A percentile compares a stretch with the other conserved stretches of the same genome.
These are phyloP conservation scores for Eumerus sabulonum DNA, from an alignment of 2,888 invertebrate genomes.

Conservation along the genomic window DNA sequence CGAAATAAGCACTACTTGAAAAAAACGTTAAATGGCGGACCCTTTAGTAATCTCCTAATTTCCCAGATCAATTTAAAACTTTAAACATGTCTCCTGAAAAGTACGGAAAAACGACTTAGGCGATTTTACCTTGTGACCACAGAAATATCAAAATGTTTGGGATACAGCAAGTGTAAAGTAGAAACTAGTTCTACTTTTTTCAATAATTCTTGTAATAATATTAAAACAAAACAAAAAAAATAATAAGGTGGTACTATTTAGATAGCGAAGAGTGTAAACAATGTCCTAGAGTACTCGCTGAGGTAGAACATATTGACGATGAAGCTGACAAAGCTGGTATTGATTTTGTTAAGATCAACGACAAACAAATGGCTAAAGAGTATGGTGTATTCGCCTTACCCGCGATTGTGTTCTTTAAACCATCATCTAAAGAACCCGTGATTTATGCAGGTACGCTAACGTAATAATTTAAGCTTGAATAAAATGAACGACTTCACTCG, in stretches of 20 bases:
- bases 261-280: slow-evolving; percentile 97
- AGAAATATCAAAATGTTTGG: background rate
- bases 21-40: too few species aligned
- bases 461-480: background rate
- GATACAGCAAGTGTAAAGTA: too few species aligned
- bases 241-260: slow-evolving; percentile 74
- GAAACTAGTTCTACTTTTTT: too few species aligned
- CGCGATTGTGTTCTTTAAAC: slow-evolving; percentile 93
- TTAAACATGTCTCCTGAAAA: too few species aligned
- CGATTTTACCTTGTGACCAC: too few species aligned
- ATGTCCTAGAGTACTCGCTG: slow-evolving; percentile 91
- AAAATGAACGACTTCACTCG: background rate
- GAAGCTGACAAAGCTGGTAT: slow-evolving; percentile 94
- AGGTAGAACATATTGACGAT: slow-evolving; percentile 96
- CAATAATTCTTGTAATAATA: too few species aligned
- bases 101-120: too few species aligned
- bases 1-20: too few species aligned
- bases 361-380: slow-evolving; percentile 91
- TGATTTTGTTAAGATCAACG: slow-evolving; percentile 95
- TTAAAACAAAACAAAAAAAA: too few species aligned
- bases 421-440: slow-evolving; percentile 92
- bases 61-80: too few species aligned
- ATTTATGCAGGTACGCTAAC: slow-evolving; percentile 88
- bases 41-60: too few species aligned
- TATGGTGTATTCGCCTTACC: slow-evolving; percentile 94